phyloP scores from a whole-genome alignment of 1,140 invertebrate species.

The Branchinecta lynchi region DNA sequence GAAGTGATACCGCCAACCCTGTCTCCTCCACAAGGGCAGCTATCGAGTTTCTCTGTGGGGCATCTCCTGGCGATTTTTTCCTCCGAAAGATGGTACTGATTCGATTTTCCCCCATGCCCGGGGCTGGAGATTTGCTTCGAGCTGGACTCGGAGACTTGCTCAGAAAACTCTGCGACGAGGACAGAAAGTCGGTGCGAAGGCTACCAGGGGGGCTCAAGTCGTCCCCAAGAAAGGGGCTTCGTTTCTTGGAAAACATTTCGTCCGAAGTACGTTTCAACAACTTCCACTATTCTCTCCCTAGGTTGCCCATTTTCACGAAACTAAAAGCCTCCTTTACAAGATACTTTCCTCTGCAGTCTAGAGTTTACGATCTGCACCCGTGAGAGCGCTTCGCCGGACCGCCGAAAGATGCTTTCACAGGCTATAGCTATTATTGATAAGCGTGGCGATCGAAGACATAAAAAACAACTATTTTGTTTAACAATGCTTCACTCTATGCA shows the following conservation, averaged over 20 bases:
- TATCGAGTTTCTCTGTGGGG: neutral
- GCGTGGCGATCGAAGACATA: too few relatives aligned
- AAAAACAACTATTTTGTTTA: too few relatives aligned
- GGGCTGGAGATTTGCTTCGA: neutral
- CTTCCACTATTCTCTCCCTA: too few relatives aligned
- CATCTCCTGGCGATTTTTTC: neutral
- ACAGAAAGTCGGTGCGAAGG: neutral
- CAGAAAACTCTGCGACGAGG: neutral
- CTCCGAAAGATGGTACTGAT: neutral
- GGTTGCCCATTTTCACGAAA: too few relatives aligned
- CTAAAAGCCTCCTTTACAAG: too few relatives aligned
- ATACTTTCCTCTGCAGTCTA: too few relatives aligned
- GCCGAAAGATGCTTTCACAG: too few relatives aligned
- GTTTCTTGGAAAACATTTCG: neutral
- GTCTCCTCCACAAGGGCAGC: neutral
- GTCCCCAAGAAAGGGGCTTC: slow-evolving; percentile 1
- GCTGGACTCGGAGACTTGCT: neutral
- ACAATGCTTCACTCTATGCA: too few relatives aligned
- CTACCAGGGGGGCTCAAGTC: neutral
- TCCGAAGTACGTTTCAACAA: too few relatives aligned
- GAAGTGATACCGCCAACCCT: neutral
- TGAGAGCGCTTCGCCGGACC: too few relatives aligned
- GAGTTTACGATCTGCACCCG: too few relatives aligned
- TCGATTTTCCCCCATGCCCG: neutral
- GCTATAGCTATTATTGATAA: too few relatives aligned